Percentiles rank a stretch among this genome's conserved stretches.
These are phyloP conservation scores for Notocelia uddmanniana DNA, from an alignment of 2,888 invertebrate genomes.

Conservation along the genomic window DNA sequence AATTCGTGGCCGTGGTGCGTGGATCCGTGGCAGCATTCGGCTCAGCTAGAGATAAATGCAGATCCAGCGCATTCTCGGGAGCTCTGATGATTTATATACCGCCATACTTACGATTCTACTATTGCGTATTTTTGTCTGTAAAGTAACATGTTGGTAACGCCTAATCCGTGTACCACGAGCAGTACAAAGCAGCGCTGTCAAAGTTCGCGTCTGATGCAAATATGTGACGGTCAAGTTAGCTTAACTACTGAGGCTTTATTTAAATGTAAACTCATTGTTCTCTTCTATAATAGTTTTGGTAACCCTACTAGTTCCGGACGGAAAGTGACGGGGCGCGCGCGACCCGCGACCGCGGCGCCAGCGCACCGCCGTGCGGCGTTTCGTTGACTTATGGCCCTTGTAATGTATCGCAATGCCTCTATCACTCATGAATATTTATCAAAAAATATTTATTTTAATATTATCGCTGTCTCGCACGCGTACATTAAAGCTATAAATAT, in stretches of 20 bases:
- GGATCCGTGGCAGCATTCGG: no score
- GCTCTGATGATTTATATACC: not conserved
- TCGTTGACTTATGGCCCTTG: conserved; percentile 81
- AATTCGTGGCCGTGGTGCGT: no score
- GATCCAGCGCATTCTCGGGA: no score
- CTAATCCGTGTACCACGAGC: conserved; percentile 25
- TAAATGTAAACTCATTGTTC: conserved; percentile 17
- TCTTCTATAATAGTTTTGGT: conserved; percentile 1
- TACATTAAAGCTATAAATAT: conserved; percentile 77
- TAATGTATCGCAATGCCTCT: conserved; percentile 81
- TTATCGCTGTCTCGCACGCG: conserved; percentile 67
- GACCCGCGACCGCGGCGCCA: conserved; percentile 57
- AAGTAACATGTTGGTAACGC: conserved; percentile 19
- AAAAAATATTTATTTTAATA: conserved; percentile 73
- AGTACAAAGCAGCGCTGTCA: not conserved
- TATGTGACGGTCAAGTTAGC: conserved; percentile 33
- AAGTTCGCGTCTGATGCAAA: conserved; percentile 40
- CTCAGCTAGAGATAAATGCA: no score
- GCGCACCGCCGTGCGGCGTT: conserved; percentile 65
- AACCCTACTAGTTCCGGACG: conserved; percentile 16
- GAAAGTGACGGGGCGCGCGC: conserved; percentile 54
- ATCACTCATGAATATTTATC: conserved; percentile 85
- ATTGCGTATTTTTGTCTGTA: not conserved
- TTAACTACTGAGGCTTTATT: not conserved
- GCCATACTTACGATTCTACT: not conserved